These are phyloP conservation scores for Oreortyx pictus DNA, from an alignment of 2,797 vertebrate genomes.

Conservation along the genomic window DNA sequence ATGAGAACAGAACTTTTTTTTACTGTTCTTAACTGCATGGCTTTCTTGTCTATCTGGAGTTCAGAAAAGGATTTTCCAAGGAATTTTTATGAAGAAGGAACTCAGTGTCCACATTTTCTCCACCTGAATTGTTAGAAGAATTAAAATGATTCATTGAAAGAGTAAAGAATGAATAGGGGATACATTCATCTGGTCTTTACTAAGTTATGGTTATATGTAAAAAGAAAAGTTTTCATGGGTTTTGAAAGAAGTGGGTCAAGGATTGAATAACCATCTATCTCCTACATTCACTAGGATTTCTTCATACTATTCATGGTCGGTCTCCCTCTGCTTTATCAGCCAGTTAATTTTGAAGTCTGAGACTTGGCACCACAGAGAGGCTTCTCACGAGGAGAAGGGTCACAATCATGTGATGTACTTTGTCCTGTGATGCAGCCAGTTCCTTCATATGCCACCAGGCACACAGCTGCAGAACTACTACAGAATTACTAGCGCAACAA, in stretches of 20 bases:
- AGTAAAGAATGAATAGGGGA: not conserved
- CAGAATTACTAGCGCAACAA: no score
- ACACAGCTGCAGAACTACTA: not conserved
- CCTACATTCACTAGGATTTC: not conserved
- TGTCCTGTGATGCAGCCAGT: rapidly evolving
- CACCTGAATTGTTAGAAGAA: not conserved
- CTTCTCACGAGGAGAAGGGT: not conserved
- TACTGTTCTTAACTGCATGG: not conserved
- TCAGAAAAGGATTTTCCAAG: not conserved
- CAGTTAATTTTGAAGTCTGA: not conserved
- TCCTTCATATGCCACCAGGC: not conserved
- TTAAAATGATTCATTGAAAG: rapidly evolving
- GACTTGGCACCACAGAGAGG: not conserved
- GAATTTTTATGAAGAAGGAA: not conserved
- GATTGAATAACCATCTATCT: not conserved
- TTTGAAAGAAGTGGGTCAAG: not conserved
- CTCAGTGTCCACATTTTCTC: not conserved
- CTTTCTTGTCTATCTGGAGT: not conserved
- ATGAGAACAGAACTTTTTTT: not conserved
- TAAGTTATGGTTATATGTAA: not conserved
- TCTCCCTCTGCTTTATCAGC: not conserved
- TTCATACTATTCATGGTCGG: not conserved
- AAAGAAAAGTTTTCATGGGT: not conserved
- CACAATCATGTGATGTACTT: not conserved
- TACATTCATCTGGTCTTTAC: not conserved